These are phyloP conservation scores for Echiichthys vipera DNA, from an alignment of 2,797 vertebrate species.

Conservation along the genomic window DNA sequence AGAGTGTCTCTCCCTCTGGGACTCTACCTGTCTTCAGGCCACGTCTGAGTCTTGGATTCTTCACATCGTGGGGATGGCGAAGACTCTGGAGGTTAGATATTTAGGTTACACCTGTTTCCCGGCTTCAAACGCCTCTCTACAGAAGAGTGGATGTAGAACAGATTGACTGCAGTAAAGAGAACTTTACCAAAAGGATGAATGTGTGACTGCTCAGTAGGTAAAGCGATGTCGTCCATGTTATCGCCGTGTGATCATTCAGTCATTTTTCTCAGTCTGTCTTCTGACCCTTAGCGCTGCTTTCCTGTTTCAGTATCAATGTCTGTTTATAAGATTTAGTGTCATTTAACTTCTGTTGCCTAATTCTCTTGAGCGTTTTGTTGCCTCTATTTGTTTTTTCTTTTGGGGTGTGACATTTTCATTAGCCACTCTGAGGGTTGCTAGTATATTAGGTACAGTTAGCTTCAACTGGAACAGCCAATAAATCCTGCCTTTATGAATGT, in stretches of 20 bases:
- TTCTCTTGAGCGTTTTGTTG: neutral
- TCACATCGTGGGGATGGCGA: conserved; percentile 37
- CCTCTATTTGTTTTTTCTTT: conserved; percentile 5
- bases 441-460: neutral
- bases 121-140: neutral
- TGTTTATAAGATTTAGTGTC: neutral
- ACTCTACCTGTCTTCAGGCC: conserved; percentile 49
- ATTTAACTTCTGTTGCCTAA: neutral
- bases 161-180: neutral
- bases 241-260: neutral
- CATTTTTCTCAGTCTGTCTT: neutral
- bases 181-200: neutral
- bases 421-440: neutral
- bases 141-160: neutral
- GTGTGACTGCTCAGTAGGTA: neutral
- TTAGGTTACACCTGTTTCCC: conserved; percentile 57
- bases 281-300: neutral
- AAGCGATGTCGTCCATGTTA: neutral
- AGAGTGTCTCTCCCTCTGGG: conserved; percentile 4
- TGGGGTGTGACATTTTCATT: conserved; percentile 3
- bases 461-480: neutral
- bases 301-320: neutral
- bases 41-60: conserved; percentile 33
- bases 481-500: neutral
- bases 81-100: conserved; percentile 35